Evolutionary conservation across 2,888 invertebrate genomes (phyloP).

Genomic region (Quadriops clusia): DNA sequence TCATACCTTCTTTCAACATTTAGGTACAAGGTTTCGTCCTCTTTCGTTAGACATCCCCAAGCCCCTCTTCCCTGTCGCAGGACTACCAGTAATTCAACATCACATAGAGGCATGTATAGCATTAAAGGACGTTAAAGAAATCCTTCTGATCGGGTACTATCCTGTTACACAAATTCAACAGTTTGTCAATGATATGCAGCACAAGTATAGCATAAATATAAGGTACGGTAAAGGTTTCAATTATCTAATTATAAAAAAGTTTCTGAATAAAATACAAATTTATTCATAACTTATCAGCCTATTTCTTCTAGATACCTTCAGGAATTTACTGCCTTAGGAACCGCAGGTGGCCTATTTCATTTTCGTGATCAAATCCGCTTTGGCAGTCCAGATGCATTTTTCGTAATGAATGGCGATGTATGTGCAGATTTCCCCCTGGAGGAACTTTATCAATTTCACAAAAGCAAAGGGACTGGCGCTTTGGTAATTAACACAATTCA

Average conservation of each 20-base stretch:
- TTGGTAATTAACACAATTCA: slow-evolving; percentile 36
- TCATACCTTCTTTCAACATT: slow-evolving; percentile 20
- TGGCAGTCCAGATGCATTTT: slow-evolving; percentile 79
- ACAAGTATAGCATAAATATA: slow-evolving; percentile 67
- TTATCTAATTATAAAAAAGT: slow-evolving; percentile 2
- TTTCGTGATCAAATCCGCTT: slow-evolving; percentile 90
- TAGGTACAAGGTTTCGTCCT: slow-evolving; percentile 94
- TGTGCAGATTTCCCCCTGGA: slow-evolving; percentile 90
- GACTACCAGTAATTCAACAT: slow-evolving; percentile 90
- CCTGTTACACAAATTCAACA: slow-evolving; percentile 71
- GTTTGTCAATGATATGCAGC: slow-evolving; percentile 79
- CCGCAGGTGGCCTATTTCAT: slow-evolving; percentile 94
- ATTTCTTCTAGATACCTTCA: slow-evolving; percentile 66
- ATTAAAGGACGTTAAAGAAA: slow-evolving; percentile 72
- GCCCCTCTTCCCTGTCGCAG: slow-evolving; percentile 94
- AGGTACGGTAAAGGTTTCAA: slow-evolving; percentile 50
- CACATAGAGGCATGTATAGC: slow-evolving; percentile 88
- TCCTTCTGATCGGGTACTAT: slow-evolving; percentile 90
- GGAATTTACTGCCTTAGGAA: slow-evolving; percentile 89
- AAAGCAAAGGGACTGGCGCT: slow-evolving; percentile 40
- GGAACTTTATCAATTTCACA: slow-evolving; percentile 70
- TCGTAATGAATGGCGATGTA: slow-evolving; percentile 94
- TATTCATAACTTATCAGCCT: slow-evolving; percentile 2
- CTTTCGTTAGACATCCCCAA: slow-evolving; percentile 95
- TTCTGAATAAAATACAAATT: neutral